A percentile compares a stretch with the other conserved stretches of the same genome.
Evolutionary conservation across 2,888 invertebrate genomes (phyloP).

Genomic region (Seira musarum): DNA sequence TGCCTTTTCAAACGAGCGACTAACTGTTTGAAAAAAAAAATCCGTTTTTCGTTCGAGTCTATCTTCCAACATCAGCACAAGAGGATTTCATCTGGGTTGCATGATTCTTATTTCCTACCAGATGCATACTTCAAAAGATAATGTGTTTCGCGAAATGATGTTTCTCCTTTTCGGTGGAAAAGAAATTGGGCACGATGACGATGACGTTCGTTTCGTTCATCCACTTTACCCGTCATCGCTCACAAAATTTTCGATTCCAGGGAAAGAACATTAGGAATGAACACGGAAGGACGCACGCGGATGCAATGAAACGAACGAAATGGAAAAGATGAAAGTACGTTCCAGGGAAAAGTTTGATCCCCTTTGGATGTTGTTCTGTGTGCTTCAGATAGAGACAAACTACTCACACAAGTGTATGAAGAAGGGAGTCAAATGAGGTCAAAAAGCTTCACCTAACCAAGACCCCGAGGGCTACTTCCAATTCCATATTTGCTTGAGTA

Average conservation of each 20-base stretch:
- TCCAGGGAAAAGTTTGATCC: neutral
- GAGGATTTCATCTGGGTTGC: neutral
- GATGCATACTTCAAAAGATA: constrained; percentile 12
- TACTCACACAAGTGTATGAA: too few relatives aligned
- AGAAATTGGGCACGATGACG: neutral
- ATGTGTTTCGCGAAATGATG: constrained; percentile 10
- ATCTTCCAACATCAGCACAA: neutral
- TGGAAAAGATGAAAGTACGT: neutral
- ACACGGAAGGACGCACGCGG: too few relatives aligned
- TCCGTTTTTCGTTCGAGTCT: neutral
- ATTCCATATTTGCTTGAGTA: neutral
- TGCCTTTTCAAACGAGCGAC: neutral
- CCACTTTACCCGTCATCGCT: constrained; percentile 1
- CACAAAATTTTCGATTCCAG: constrained; percentile 1
- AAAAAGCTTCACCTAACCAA: neutral
- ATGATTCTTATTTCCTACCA: neutral
- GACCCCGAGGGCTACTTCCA: neutral
- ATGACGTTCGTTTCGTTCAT: neutral
- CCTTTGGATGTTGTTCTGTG: constrained; percentile 6
- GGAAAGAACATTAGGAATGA: neutral
- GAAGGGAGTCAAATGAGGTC: constrained; percentile 6
- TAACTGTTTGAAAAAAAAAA: neutral
- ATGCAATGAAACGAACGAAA: constrained; percentile 2
- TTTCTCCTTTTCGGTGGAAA: neutral
- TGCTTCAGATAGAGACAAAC: too few relatives aligned